These are phyloP conservation scores for Microchirus variegatus DNA, from an alignment of 2,797 vertebrate genomes.

Conservation along the genomic window DNA sequence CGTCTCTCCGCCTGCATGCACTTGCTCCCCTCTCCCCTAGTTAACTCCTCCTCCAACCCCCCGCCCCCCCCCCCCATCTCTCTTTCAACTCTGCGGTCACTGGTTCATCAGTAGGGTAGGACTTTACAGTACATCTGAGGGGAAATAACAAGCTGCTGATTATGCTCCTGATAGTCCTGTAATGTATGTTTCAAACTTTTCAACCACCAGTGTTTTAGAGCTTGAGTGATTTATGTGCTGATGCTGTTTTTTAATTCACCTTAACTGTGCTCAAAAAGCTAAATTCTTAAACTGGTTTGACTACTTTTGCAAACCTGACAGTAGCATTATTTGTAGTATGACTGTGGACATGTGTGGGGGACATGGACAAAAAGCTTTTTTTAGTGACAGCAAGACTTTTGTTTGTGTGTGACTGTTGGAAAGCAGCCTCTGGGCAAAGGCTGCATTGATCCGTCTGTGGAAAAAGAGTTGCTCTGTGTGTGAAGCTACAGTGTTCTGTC, in stretches of 20 bases:
- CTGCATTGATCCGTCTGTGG: constrained; percentile 55
- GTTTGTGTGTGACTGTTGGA: constrained; percentile 49
- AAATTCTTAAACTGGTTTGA: not conserved
- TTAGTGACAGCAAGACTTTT: constrained; percentile 46
- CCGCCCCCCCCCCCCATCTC: constrained; percentile 18
- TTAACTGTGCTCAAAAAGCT: not conserved
- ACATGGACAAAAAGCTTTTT: constrained; percentile 31
- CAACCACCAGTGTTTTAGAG: constrained; percentile 1
- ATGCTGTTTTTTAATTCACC: not conserved
- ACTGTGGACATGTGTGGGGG: not conserved
- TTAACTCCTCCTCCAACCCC: constrained; percentile 46
- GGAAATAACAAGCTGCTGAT: constrained; percentile 42
- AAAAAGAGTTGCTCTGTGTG: constrained; percentile 32
- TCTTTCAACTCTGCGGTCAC: constrained; percentile 29
- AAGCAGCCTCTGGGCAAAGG: constrained; percentile 52
- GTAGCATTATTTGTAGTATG: constrained; percentile 19
- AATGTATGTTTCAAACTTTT: constrained; percentile 37
- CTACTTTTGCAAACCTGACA: not conserved
- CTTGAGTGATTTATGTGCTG: not conserved
- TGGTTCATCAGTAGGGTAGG: constrained; percentile 46
- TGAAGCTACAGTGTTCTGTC: too few relatives aligned
- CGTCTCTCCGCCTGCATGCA: constrained; percentile 64
- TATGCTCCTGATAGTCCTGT: constrained; percentile 22
- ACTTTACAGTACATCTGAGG: constrained; percentile 46
- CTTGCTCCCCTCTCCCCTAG: constrained; percentile 59